Conservation (phyloP, 2,797 vertebrate species). For the Pangasius djambal region DNA sequence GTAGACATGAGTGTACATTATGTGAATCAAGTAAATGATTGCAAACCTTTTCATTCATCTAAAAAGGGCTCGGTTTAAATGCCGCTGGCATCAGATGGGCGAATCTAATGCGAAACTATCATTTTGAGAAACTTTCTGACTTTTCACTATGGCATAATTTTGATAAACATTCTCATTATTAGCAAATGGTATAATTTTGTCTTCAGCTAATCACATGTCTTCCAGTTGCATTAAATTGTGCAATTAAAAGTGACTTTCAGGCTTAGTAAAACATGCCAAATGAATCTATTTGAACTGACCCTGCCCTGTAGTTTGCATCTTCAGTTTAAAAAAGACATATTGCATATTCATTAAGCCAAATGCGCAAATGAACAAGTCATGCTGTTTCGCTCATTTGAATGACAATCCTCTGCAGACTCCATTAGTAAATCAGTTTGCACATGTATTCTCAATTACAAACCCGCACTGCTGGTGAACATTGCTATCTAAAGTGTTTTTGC, state of each 20-base stretch:
- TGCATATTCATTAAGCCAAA: neutral
- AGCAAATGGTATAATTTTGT: neutral
- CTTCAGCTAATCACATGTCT: neutral
- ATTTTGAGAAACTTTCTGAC: neutral
- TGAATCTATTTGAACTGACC: neutral
- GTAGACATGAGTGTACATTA: neutral
- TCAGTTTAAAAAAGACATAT: neutral
- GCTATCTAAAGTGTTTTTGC: neutral
- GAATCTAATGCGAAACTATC: neutral
- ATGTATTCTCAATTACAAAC: too few species aligned
- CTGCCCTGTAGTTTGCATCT: neutral
- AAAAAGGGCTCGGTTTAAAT: neutral
- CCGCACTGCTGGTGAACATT: neutral
- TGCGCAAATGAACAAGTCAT: neutral
- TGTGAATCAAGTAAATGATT: neutral
- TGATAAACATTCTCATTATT: too few species aligned
- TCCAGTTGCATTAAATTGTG: neutral
- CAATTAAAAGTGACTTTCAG: neutral
- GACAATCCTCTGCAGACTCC: neutral
- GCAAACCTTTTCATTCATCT: neutral
- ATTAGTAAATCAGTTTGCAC: neutral
- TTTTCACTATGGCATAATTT: neutral
- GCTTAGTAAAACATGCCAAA: neutral
- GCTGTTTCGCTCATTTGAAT: neutral
- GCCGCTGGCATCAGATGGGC: neutral